Base-by-base conservation (phyloP, 1,140 invertebrate genomes). In the Monochamus saltuarius region DNA sequence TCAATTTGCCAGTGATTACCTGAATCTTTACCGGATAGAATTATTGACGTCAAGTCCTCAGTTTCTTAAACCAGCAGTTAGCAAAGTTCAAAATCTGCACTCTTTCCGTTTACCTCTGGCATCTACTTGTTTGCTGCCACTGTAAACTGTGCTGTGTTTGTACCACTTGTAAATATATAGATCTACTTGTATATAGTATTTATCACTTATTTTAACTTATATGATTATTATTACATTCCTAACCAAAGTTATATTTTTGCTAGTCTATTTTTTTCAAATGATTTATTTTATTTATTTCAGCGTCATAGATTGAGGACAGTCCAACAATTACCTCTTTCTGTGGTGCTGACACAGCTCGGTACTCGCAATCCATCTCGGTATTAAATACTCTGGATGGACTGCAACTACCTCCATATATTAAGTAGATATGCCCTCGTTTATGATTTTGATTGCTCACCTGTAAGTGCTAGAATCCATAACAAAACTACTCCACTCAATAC, bases 61-160 rank as follows among this genome's bases (percentile, higher is more conserved):
- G 62, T 68, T 72, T 66, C 63, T 56, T 56, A 63, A 70, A 66
- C 70, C 73, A 73, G 70, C 70, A 72, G 71, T 72, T 68, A 70
- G 66, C 73, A 75, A 57, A 73, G 71, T 73, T 73, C 61, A 72
- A 68, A 72, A 75, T 75, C 73, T 75, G 73, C 73, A 75, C 69
- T 64, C 39, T 63, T 68, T 66, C 43, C 39, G 49, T 71, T 73
- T 62, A 62, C 54, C 62, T 63, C 61, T 67, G 60, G 62, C 70
- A 65, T 67, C 43, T 63, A 68, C 58, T 66, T 66, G 37, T 62
- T 62, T 58, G 56, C 58, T 59, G 69, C 69, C 69, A 63, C 71
- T 73, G 73, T 75, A 75, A 75, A 73, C 73, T 73, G 73, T 68
- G 62, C 68, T 62, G 53, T 65, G 65, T 70, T 52, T 64, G 65